phyloP scores from a whole-genome alignment of 2,888 invertebrate genomes.

The Toxonevra muliebris region DNA sequence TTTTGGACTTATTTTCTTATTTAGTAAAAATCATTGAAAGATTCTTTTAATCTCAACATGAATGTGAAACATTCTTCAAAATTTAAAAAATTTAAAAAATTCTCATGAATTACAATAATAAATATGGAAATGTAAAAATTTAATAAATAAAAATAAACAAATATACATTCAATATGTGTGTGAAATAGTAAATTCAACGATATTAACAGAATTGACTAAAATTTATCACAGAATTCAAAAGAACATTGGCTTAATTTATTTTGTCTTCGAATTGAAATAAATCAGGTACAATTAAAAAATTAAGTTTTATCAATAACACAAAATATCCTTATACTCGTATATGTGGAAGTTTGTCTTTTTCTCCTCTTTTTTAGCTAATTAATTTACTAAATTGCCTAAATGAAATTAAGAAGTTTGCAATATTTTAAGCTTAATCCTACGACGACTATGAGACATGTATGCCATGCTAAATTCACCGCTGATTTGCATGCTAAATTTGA shows the following conservation, averaged over 20 bases:
- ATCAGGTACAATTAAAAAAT: slow-evolving; percentile 26
- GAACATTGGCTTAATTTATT: neutral
- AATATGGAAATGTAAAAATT: neutral
- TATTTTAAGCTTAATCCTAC: slow-evolving; percentile 16
- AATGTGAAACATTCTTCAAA: slow-evolving; percentile 11
- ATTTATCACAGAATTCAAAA: slow-evolving; percentile 28
- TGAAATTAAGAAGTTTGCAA: neutral
- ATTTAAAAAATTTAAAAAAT: slow-evolving; percentile 27
- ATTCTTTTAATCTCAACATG: slow-evolving; percentile 15
- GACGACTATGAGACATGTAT: slow-evolving; percentile 25
- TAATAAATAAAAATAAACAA: neutral
- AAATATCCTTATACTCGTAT: neutral
- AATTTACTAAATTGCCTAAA: slow-evolving; percentile 21
- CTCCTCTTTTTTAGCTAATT: neutral
- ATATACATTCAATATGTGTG: neutral
- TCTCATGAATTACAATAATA: neutral
- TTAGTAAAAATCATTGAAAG: slow-evolving; percentile 22
- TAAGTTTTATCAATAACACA: slow-evolving; percentile 5
- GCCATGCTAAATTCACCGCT: slow-evolving; percentile 17
- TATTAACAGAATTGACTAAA: neutral
- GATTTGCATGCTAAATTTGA: slow-evolving; percentile 39
- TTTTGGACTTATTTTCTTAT: slow-evolving; percentile 26
- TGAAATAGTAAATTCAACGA: neutral
- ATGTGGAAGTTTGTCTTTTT: neutral
- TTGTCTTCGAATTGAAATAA: slow-evolving; percentile 7